These are phyloP conservation scores for Ptiloglossa arizonensis DNA, from an alignment of 1,140 invertebrate species.

Conservation along the genomic window DNA sequence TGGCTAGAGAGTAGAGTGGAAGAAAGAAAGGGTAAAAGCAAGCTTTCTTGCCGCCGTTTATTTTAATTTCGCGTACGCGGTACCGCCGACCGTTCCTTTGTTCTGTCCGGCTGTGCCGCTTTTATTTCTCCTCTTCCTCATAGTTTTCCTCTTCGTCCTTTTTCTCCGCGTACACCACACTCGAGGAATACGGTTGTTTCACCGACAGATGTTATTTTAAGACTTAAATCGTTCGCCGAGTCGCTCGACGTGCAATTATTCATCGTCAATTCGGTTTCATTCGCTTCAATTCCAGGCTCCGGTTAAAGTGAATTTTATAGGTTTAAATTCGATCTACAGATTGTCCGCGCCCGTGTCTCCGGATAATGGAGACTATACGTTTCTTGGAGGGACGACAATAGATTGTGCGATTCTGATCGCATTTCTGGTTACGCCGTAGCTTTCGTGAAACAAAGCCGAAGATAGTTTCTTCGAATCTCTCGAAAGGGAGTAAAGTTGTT, in stretches of 20 bases:
- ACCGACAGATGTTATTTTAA: conserved; percentile 40
- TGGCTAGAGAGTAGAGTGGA: conserved; percentile 8
- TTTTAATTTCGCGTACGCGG: conserved; percentile 78
- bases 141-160: conserved; percentile 33
- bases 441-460: background rate
- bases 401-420: background rate
- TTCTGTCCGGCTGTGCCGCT: conserved; percentile 63
- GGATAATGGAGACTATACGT: background rate
- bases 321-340: background rate
- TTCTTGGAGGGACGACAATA: background rate
- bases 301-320: conserved; percentile 11
- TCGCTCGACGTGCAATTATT: conserved; percentile 19
- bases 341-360: background rate
- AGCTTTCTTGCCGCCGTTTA: conserved; percentile 79
- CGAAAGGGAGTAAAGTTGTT: no score
- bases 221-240: background rate
- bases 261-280: conserved; percentile 10
- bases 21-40: conserved; percentile 32
- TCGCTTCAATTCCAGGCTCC: background rate
- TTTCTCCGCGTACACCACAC: conserved; percentile 12
- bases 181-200: background rate
- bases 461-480: no score
- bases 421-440: background rate
- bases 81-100: conserved; percentile 70
- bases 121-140: conserved; percentile 62